Conservation (phyloP, 1,140 invertebrate species). For the Drosophila insularis region DNA sequence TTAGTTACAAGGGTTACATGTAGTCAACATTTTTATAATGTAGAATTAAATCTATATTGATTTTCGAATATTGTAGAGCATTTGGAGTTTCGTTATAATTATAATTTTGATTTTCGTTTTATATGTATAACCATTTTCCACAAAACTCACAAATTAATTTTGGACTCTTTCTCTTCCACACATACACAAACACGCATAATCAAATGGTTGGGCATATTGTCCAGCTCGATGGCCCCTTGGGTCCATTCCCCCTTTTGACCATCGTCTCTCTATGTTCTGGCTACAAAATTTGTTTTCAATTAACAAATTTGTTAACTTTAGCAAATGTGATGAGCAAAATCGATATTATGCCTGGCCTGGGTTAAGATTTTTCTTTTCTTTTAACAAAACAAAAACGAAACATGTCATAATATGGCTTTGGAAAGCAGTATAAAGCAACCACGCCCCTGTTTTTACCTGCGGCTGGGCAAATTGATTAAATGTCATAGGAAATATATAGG, state of each 20-base stretch:
- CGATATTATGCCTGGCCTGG: constrained; percentile 10
- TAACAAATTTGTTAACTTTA: constrained; percentile 68
- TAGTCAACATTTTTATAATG: no score
- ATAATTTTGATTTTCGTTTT: constrained; percentile 4
- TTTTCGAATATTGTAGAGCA: background rate
- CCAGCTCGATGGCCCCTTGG: background rate
- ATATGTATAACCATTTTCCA: background rate
- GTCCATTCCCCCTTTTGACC: background rate
- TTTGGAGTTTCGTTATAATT: background rate
- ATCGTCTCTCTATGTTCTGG: background rate
- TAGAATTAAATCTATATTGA: no score
- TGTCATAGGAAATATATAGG: background rate
- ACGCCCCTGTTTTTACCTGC: background rate
- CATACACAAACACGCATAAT: constrained; percentile 11
- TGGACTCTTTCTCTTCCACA: constrained; percentile 17
- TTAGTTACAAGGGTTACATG: no score
- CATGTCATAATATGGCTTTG: background rate
- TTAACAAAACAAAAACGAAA: background rate
- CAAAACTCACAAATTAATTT: constrained; percentile 43
- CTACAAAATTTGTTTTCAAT: constrained; percentile 73
- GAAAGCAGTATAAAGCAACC: background rate
- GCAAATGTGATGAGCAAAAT: constrained; percentile 27
- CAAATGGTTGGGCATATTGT: constrained; percentile 1
- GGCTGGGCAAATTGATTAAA: constrained; percentile 1
- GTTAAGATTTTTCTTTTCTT: background rate